Conservation (phyloP, 2,797 vertebrate species). For the Lepilemur septentrionalis region DNA sequence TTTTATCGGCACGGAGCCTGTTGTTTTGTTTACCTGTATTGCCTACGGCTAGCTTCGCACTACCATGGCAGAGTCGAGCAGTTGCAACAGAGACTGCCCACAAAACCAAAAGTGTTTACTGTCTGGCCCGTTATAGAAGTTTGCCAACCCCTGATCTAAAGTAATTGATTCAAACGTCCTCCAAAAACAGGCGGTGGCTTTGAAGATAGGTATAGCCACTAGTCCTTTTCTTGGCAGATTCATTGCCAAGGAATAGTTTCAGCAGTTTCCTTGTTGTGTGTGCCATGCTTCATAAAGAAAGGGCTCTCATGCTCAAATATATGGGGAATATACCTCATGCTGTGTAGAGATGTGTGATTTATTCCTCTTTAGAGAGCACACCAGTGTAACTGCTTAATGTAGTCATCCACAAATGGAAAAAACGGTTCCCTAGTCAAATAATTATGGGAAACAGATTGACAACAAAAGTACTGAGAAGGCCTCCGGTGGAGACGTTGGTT, state of each 20-base stretch:
- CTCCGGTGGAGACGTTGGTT: not conserved
- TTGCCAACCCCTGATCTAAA: not conserved
- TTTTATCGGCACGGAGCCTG: not conserved
- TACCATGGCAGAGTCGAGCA: not conserved
- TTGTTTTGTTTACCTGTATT: not conserved
- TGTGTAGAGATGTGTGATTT: not conserved
- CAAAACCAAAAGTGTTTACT: not conserved
- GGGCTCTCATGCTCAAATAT: not conserved
- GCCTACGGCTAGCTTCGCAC: not conserved
- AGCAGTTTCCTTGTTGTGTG: not conserved
- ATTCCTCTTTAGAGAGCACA: not conserved
- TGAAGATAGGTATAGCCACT: not conserved
- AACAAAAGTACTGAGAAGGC: not conserved
- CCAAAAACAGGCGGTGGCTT: not conserved
- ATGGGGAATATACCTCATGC: not conserved
- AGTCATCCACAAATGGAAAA: not conserved
- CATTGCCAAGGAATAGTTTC: not conserved
- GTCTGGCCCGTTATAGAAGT: not conserved
- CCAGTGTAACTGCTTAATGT: not conserved
- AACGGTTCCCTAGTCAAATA: not conserved
- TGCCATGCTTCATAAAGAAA: not conserved
- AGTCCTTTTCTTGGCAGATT: conserved; percentile 16
- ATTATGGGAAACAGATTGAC: not conserved
- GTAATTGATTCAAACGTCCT: not conserved
- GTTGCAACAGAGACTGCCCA: not conserved